Base-by-base conservation (phyloP, 2,797 vertebrate species). In the Sciaenops ocellatus region DNA sequence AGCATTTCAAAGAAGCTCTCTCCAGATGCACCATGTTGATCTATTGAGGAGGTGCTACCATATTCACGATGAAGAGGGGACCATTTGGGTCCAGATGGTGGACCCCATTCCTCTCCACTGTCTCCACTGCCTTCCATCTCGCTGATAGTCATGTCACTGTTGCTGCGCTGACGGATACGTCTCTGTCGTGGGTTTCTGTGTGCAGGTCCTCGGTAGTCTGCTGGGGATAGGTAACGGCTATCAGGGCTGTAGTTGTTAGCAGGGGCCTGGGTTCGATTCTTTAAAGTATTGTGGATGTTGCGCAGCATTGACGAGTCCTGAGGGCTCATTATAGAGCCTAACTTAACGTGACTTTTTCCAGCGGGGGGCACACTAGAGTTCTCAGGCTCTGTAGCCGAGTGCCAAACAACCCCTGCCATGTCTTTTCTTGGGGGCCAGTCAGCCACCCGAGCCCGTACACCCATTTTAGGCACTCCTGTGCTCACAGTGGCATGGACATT, bases 381-480 rank as follows among this genome's bases (percentile, higher is more conserved):
- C 47, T 94, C 94, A 1, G 90, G 16, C 34, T 95, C 95, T 42
- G 77, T 28, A 46, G 55, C 11, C 0, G 91, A 68, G 12, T 91
- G 93, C 93, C 95, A 94, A 57, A 90, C 22, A 48, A 79, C 61
- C 41, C 88, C 91, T 17, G 86, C 28, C 3, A 87, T 16, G 73
- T 99, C 98, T 89, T 97, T 99, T 84, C 98, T 96, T 0, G 98
- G 98, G 28, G 98, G 98, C 98, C 98, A 99, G 47, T 99, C 98
- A 1, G 98, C 98, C 88, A 99, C 98, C 64, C 98, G 96, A 71
- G 98, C 98, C 85, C 98, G 95, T 50, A 99, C 98, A 34, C 98
- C 98, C 98, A 99, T 99, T 92, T 99, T 99, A 75, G 98, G 98
- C 84, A 99, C 97, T 69, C 97, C 97, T 26, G 96, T 96, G 48